phyloP scores from a whole-genome alignment of 2,113 vertebrate species.

The Callipepla squamata region DNA sequence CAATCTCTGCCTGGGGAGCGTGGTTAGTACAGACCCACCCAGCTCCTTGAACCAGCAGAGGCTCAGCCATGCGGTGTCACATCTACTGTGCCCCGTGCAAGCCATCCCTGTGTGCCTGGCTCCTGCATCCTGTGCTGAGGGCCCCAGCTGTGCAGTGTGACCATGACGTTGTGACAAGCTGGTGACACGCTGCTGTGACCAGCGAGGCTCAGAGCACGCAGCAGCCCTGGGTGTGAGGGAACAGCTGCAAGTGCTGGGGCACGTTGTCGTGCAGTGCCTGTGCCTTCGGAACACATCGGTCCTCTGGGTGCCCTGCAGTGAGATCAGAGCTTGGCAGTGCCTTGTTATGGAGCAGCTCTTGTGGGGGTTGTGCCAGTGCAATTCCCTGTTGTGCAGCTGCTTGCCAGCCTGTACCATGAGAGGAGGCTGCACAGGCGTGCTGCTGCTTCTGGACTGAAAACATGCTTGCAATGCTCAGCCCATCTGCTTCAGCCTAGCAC shows the following conservation, averaged over 20 bases:
- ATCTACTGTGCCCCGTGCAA: accelerated
- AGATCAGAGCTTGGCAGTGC: neutral
- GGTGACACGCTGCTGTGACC: neutral
- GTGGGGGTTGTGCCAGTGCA: neutral
- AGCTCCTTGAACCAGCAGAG: neutral
- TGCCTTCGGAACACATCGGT: accelerated
- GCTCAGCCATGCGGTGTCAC: accelerated
- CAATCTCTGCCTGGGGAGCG: neutral
- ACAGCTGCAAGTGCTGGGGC: neutral
- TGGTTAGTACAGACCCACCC: neutral
- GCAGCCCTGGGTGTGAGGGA: neutral
- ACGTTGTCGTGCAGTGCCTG: accelerated
- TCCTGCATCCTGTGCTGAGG: neutral
- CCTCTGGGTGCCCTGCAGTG: neutral
- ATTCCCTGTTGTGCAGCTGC: conserved; percentile 15
- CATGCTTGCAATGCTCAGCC: neutral
- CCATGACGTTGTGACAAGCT: neutral
- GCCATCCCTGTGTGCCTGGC: neutral
- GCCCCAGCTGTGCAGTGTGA: neutral
- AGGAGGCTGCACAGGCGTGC: neutral
- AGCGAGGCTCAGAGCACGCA: accelerated
- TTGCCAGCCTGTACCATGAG: neutral
- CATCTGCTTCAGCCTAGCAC: neutral
- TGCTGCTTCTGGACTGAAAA: neutral
- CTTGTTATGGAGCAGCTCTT: neutral